phyloP scores from a whole-genome alignment of 2,113 vertebrate genomes.

The Loxodonta africana region DNA sequence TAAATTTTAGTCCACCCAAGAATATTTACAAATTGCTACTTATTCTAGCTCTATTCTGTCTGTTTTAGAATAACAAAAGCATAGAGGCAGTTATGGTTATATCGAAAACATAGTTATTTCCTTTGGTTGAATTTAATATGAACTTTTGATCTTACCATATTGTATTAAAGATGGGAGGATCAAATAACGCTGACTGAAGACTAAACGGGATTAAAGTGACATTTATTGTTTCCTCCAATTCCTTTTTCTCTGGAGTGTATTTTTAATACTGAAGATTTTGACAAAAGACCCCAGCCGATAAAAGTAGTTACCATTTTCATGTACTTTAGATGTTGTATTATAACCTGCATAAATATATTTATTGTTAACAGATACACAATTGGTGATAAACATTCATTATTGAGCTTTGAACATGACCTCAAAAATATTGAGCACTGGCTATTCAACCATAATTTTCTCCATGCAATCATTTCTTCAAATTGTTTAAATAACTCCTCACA shows the following conservation, averaged over 20 bases:
- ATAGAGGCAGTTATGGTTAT: neutral
- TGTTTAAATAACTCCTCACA: neutral
- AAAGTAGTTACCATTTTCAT: neutral
- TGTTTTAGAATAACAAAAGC: neutral
- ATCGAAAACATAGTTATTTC: neutral
- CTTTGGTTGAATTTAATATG: neutral
- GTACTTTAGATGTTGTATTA: neutral
- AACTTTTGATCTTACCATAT: neutral
- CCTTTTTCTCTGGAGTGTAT: neutral
- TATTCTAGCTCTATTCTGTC: neutral
- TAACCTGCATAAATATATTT: neutral
- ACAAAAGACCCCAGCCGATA: neutral
- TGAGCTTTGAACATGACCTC: neutral
- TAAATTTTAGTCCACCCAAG: neutral
- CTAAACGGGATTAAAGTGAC: neutral
- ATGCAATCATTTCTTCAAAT: slow-evolving; percentile 32
- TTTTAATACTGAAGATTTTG: neutral
- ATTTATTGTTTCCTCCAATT: neutral
- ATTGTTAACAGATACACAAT: neutral
- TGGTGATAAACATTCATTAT: neutral
- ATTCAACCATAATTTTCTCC: neutral
- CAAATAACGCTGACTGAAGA: neutral
- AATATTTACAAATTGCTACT: neutral
- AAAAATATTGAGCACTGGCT: neutral
- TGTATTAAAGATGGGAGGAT: neutral